Percentiles rank a stretch among this genome's conserved stretches.
Evolutionary conservation across 2,888 invertebrate species (phyloP).

Genomic region (Brachypterus glaber): DNA sequence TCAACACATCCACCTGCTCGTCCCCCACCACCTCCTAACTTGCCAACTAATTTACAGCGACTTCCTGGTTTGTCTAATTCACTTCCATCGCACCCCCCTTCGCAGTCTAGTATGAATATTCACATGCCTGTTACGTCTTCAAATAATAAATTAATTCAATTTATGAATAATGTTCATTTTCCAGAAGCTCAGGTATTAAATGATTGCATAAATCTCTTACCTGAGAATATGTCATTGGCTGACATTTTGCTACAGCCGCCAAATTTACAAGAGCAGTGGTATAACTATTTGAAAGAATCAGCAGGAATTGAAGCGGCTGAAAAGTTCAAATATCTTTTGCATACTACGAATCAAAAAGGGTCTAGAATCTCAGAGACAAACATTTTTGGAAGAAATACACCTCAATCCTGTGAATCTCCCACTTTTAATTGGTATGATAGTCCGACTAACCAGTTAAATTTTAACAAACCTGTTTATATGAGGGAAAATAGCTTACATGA

Average conservation of each 20-base stretch:
- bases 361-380: conserved; percentile 24
- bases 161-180: conserved; percentile 50
- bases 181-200: conserved; percentile 38
- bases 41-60: conserved; percentile 16
- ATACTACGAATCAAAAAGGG: conserved; percentile 30
- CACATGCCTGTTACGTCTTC: conserved; percentile 18
- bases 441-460: conserved; percentile 34
- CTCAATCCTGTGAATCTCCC: conserved; percentile 29
- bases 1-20: background rate
- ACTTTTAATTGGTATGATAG: conserved; percentile 35
- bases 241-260: conserved; percentile 48
- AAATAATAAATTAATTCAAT: conserved; percentile 44
- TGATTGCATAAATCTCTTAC: conserved; percentile 41
- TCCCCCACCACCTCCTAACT: conserved; percentile 3
- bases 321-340: conserved; percentile 42
- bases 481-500: conserved; percentile 23
- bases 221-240: conserved; percentile 47
- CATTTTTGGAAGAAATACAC: conserved; percentile 24
- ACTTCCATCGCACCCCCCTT: background rate
- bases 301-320: conserved; percentile 49
- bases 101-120: background rate
- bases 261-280: conserved; percentile 41
- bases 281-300: conserved; percentile 45
- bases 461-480: conserved; percentile 36
- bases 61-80: conserved; percentile 7